Conservation (phyloP, 2,797 vertebrate genomes). For the Coranthus polyacanthus region DNA sequence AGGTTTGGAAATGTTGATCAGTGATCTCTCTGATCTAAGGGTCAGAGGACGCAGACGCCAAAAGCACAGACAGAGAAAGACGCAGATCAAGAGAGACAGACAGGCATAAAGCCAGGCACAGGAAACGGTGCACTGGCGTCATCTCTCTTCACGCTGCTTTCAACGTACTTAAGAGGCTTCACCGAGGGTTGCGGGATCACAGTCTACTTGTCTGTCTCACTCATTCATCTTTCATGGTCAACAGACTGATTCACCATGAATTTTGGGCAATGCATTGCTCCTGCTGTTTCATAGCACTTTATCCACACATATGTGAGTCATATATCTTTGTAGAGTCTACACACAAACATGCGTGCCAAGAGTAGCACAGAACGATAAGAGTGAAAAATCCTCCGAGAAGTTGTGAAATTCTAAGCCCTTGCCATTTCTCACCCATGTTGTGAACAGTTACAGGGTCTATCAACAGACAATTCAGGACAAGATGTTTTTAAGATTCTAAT, state of each 20-base stretch:
- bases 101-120: conserved; percentile 4
- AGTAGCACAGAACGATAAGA: conserved; percentile 20
- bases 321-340: conserved; percentile 43
- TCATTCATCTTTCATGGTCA: conserved; percentile 18
- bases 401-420: conserved; percentile 40
- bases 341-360: conserved; percentile 3
- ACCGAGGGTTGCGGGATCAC: conserved; percentile 18
- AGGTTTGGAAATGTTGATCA: not conserved
- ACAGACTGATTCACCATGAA: conserved; percentile 9
- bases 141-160: not conserved
- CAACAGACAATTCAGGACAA: conserved; percentile 16
- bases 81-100: not conserved
- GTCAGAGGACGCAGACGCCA: not conserved
- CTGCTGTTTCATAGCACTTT: conserved; percentile 12
- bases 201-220: conserved; percentile 9
- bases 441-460: conserved; percentile 54
- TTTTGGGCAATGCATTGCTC: conserved; percentile 17
- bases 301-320: conserved; percentile 35
- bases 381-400: conserved; percentile 11
- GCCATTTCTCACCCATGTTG: conserved; percentile 51
- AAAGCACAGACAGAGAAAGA: not conserved
- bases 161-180: conserved; percentile 8
- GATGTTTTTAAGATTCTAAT: conserved; percentile 15
- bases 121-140: not conserved
- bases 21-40: conserved; percentile 1